phyloP scores from a whole-genome alignment of 2,888 invertebrate species.

The Mesorhabditis belari region DNA sequence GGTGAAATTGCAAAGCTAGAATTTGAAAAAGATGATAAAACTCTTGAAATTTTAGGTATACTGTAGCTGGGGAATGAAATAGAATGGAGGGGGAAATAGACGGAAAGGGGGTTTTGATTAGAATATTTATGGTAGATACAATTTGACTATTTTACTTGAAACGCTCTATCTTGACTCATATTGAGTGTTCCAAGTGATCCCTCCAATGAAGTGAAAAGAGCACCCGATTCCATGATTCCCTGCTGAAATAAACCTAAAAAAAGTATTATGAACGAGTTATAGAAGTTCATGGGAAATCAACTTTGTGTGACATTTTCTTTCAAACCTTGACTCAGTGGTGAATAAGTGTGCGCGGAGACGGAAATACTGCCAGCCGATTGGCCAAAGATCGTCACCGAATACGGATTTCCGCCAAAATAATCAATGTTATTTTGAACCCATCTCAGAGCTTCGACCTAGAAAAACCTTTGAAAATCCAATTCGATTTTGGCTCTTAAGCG shows the following conservation, averaged over 20 bases:
- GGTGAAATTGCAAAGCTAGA: background rate
- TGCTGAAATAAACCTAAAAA: background rate
- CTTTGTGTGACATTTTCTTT: background rate
- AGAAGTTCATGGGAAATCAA: background rate
- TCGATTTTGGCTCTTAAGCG: too few species aligned
- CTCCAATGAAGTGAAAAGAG: background rate
- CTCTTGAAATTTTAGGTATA: too few species aligned
- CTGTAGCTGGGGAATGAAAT: too few species aligned
- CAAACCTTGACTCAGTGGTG: background rate
- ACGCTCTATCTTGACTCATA: background rate
- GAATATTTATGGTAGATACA: too few species aligned
- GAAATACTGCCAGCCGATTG: background rate
- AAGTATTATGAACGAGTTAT: background rate
- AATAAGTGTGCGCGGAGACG: background rate
- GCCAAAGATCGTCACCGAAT: background rate
- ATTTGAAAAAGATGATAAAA: background rate
- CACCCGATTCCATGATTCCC: background rate
- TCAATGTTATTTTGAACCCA: background rate
- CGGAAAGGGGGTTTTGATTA: too few species aligned
- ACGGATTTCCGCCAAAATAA: background rate
- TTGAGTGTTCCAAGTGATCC: background rate
- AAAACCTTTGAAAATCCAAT: too few species aligned
- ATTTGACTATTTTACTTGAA: background rate
- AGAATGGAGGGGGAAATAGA: too few species aligned
- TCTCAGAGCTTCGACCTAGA: background rate